Evolutionary conservation across 2,113 vertebrate species (phyloP).

Genomic region (Eurystomus gularis): DNA sequence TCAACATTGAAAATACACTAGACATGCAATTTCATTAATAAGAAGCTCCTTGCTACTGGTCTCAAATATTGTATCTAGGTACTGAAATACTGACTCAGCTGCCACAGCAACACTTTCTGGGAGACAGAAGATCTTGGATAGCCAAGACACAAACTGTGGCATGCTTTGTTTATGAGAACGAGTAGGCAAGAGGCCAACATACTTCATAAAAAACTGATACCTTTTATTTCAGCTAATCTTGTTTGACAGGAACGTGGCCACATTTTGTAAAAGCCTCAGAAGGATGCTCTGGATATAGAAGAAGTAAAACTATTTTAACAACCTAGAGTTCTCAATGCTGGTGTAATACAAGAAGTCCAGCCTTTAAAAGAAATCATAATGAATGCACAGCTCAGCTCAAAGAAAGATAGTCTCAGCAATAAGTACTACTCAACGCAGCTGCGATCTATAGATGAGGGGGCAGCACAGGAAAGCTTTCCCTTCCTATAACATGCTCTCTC

Average conservation of each 20-base stretch:
- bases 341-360: not conserved
- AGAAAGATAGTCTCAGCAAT: fast-evolving
- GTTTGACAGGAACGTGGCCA: fast-evolving
- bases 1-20: not conserved
- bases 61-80: not conserved
- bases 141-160: not conserved
- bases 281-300: not conserved
- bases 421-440: not conserved
- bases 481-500: not conserved
- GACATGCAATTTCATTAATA: not conserved
- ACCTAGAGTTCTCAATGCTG: not conserved
- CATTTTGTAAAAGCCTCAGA: not conserved
- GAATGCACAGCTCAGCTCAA: not conserved
- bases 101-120: not conserved
- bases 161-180: not conserved
- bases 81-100: not conserved
- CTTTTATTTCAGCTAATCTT: not conserved
- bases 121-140: not conserved
- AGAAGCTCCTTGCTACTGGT: not conserved
- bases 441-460: not conserved
- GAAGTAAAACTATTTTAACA: not conserved
- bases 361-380: not conserved
- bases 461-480: not conserved
- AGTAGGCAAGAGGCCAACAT: not conserved
- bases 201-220: not conserved